Percentiles rank a stretch among this genome's conserved stretches.
Evolutionary conservation across 37 sponge, comb jelly and placozoan species (phyloP).

Genomic region (Halichondria panicea): DNA sequence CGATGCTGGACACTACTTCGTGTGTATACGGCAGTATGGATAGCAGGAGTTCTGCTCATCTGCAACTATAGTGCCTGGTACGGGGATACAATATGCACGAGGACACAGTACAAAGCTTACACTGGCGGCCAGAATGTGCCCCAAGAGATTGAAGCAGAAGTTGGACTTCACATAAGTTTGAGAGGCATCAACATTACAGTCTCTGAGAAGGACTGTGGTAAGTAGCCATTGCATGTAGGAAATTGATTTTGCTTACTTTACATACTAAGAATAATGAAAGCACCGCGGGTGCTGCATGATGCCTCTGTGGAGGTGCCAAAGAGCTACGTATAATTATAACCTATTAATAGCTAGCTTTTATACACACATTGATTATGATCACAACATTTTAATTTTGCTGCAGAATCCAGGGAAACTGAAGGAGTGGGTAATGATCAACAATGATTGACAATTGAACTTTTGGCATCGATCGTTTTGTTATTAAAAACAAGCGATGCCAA

Average conservation of each 20-base stretch:
- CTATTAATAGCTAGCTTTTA: too few relatives aligned
- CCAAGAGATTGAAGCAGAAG: slow-evolving; percentile 31
- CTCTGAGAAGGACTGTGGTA: slow-evolving; percentile 32
- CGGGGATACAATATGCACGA: slow-evolving; percentile 31
- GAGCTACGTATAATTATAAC: not conserved
- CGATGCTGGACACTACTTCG: slow-evolving; percentile 54
- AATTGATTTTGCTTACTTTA: not conserved
- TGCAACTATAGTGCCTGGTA: slow-evolving; percentile 61
- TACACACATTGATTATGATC: too few relatives aligned
- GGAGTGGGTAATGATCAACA: too few relatives aligned
- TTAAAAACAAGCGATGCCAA: too few relatives aligned
- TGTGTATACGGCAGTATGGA: slow-evolving; percentile 46
- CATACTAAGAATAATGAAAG: too few relatives aligned
- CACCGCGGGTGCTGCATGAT: too few relatives aligned
- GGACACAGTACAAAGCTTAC: slow-evolving; percentile 59
- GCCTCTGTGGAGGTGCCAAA: too few relatives aligned
- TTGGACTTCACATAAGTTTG: slow-evolving; percentile 54
- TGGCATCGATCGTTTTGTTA: too few relatives aligned
- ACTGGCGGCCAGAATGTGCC: not conserved
- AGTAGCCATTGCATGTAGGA: too few relatives aligned
- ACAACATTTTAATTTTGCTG: too few relatives aligned
- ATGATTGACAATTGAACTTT: too few relatives aligned
- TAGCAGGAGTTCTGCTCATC: slow-evolving; percentile 41
- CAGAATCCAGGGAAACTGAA: too few relatives aligned
- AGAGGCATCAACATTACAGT: slow-evolving; percentile 73